phyloP scores from a whole-genome alignment of 2,797 vertebrate species.

The Ispidina lecontei region DNA sequence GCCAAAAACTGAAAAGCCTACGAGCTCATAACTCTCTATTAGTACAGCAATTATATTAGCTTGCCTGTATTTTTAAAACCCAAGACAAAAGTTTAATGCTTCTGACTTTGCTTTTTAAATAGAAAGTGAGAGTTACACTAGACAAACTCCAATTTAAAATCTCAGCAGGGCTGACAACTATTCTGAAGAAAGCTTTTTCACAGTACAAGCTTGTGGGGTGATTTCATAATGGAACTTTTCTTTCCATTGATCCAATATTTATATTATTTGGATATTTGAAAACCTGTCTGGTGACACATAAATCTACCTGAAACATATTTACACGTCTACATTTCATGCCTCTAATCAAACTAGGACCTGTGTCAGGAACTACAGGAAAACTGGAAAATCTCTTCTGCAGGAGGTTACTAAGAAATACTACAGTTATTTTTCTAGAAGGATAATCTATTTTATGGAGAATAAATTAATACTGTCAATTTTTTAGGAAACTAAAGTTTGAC shows the following conservation, averaged over 20 bases:
- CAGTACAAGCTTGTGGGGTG: not conserved
- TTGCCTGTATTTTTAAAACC: conserved; percentile 32
- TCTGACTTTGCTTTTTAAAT: conserved; percentile 38
- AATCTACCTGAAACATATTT: conserved; percentile 33
- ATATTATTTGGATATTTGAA: conserved; percentile 29
- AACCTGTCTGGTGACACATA: conserved; percentile 1
- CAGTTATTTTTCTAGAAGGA: not conserved
- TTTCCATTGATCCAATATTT: conserved; percentile 26
- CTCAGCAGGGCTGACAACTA: not conserved
- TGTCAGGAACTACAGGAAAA: not conserved
- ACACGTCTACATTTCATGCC: not conserved
- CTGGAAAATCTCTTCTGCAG: not conserved
- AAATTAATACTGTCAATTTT: not conserved
- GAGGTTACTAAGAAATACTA: not conserved
- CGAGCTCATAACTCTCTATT: conserved; percentile 22
- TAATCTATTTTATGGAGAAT: not conserved
- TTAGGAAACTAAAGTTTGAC: not conserved
- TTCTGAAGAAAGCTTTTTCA: conserved; percentile 34
- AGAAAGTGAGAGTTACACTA: conserved; percentile 36
- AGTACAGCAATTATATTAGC: conserved; percentile 9
- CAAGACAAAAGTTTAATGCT: not conserved
- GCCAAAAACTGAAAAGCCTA: not conserved
- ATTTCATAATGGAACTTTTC: conserved; percentile 41
- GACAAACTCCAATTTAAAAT: conserved; percentile 54
- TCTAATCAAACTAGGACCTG: not conserved